Evolutionary conservation across 2,113 vertebrate species (phyloP), one percentile per base, ranked within the genome.

Genomic region (Protobothrops flavoviridis): DNA sequence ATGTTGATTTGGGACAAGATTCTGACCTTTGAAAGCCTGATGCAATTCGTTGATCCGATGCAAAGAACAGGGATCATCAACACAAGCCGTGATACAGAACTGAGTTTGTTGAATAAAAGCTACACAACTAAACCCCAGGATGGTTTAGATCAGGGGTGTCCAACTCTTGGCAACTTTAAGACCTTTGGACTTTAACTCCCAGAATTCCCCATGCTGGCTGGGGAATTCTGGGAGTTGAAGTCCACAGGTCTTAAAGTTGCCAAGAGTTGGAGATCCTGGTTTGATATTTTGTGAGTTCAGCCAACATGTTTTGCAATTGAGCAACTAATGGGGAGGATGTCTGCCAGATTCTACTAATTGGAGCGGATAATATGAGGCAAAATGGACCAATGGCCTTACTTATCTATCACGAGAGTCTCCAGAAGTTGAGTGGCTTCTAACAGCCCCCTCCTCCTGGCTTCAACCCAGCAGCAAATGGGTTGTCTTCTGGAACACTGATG

Each of bases 381-480:
- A 23, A 2, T 53, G 29, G 50, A 88, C 87, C 26, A 20, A 33
- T 20, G 26, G 43, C 6, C 50, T 88, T 52, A 88, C 50, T 17
- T 50, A 88, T 50, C 8, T 53, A 89, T 59, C 55, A 13, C 11
- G 6, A 45, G 21, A 23, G 17, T 10, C n/a, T n/a, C 94, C 90
- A 89, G 74, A 4, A 20, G 50, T 17, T 53, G 13, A n/a, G 29
- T 81, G 74, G 9, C 89, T 93, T 93, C 85, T 0, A 0, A 0
- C 20, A 87, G 43, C 92, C 90, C 91, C 93, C 52, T 81, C 29
- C 93, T 93, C 91, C 94, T 94, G 94, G 92, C 81, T 57, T 61
- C 15, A 9, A 86, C 23, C 7, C 33, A 7, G 29, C 33, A 7
- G 10, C 50, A 17, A 39, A 55, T 0, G 53, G 53, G 69, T 57